Base-by-base conservation (phyloP, 2,113 vertebrate species). In the Pandion haliaetus region DNA sequence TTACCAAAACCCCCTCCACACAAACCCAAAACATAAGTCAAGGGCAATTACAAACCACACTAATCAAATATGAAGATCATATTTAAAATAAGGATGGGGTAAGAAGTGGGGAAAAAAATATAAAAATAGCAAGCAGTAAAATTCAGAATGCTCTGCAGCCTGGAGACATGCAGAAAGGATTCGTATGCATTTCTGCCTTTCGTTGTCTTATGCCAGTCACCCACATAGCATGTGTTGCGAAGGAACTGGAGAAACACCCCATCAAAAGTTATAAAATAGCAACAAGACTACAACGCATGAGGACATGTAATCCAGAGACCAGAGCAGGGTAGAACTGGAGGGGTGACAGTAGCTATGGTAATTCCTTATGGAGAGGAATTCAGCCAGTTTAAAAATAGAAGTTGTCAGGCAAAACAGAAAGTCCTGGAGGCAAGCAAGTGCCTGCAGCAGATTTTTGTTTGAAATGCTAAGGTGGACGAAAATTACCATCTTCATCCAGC, bases 311-410 rank as follows among this genome's bases (percentile, higher is more conserved):
- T 79, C 44, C 36, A 72, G 36, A 71, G 82, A 54, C 29, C 29
- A 62, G 80, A 85, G 25, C 19, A 65, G 73, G 44, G 40, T 16
- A 71, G 77, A 21, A 69, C n/a, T 42, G 13, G 17, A 28, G 45
- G 17, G 12, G 52, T 65, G 58, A 52, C 2, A 4, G 36, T 31
- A 81, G 32, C 76, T 84, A 38, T 86, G 61, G 70, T 40, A 94
- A 54, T 82, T 97, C 65, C 86, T 82, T n/a, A n/a, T 45, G 31
- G 61, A 74, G 20, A 91, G 67, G 82, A 92, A 92, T 88, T 90
- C 88, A 88, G 50, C 13, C 57, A 47, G 72, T 45, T 76, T 95
- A 92, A 97, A 97, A 95, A 96, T 95, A 97, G 95, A 89, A 94
- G 92, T 86, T 92, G 94, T 61, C 88, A 94, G 82, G 88, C 72